Base-by-base conservation (phyloP, 2,797 vertebrate species). In the Enteromius fasciolatus region DNA sequence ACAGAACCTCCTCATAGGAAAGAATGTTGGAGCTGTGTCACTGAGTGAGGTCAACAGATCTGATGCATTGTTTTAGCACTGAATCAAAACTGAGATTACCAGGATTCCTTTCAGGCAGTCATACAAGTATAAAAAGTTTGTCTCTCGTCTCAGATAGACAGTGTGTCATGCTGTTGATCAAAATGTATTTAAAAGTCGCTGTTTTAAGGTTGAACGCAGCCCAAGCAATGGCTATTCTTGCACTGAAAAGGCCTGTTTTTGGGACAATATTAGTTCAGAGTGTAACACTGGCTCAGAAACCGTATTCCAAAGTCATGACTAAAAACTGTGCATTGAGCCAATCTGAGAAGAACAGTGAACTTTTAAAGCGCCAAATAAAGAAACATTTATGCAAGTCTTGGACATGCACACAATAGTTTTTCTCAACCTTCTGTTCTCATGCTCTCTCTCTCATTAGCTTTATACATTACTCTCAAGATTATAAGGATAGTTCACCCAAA, bases 1-100 rank as follows among this genome's bases (percentile, higher is more conserved):
- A 48, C 85, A 86, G 85, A 78, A 80, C 66, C 48, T 72, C 44
- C 50, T 83, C 69, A 52, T 78, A 81, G 83, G 82, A 86, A 85
- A 68, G 81, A 79, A 85, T 83, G 81, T 84, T 78, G 74, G 68
- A 75, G 48, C 63, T 75, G 23, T 39, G 64, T 76, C 64, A 48
- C 41, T 10, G 44, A 66, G 67, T 83, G 83, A 88, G 61, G 44
- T 85, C 87, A 83, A 50, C 83, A 69, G 50, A 63, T 76, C 73
- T 64, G 52, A 76, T 76, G 80, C 78, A 63, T 70, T 80, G 66
- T 44, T n/a, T 48, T 76, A 74, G 41, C 6, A 9, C 48, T 86
- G 75, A 52, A 77, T 63, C 68, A 61, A 36, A 7, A 23, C 68
- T 64, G 8, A 72, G 66, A 80, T 80, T 15, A 80, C 46, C 78